phyloP scores from a whole-genome alignment of 2,888 invertebrate genomes.

The Tetheella fluctuosa region DNA sequence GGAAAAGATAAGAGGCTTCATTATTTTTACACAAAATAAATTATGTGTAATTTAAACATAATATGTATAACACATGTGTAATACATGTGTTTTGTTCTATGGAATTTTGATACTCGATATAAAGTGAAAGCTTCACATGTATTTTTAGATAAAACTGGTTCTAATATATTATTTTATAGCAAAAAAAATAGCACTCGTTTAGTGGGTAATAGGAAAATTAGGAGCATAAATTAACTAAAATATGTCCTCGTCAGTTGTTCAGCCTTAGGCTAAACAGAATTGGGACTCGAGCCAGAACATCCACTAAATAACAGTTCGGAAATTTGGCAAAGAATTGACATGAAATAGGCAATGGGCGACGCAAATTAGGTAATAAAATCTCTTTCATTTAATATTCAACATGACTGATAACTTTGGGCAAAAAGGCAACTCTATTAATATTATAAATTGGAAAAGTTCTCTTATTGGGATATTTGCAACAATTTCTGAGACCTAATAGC shows the following conservation, averaged over 20 bases:
- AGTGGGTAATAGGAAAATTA: neutral
- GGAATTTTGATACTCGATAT: no score
- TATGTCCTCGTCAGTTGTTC: conserved; percentile 33
- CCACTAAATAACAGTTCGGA: conserved; percentile 43
- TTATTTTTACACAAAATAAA: neutral
- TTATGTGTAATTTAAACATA: no score
- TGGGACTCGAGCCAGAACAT: conserved; percentile 49
- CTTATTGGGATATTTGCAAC: conserved; percentile 11
- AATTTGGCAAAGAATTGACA: conserved; percentile 57
- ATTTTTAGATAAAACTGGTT: no score
- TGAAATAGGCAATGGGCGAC: conserved; percentile 34
- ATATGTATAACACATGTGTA: no score
- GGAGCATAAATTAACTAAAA: conserved; percentile 21
- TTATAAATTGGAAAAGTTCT: neutral
- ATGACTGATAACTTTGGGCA: neutral
- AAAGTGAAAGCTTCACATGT: no score
- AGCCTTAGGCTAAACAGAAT: conserved; percentile 32
- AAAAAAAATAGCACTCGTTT: neutral
- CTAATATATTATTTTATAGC: no score
- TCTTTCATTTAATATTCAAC: conserved; percentile 17
- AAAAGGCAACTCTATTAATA: neutral
- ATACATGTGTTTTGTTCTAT: no score
- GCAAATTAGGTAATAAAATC: conserved; percentile 31
- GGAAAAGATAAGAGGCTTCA: neutral
- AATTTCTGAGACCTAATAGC: neutral